Evolutionary conservation across 2,113 vertebrate genomes (phyloP), one percentile per base, ranked within the genome.

Genomic region (Halcyon malimbica): DNA sequence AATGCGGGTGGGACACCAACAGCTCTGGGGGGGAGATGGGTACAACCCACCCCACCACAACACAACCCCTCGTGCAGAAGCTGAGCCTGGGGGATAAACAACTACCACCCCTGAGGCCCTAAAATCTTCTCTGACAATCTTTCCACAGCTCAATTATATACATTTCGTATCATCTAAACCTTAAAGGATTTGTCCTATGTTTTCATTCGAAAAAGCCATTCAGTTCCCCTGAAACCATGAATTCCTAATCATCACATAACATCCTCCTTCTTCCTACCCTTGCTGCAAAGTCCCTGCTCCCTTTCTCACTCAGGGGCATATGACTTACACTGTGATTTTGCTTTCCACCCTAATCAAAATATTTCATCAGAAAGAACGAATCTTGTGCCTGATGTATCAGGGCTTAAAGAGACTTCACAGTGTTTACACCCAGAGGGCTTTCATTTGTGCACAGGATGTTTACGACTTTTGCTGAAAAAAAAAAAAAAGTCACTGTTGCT

Each of bases 1-100:
- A 48, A 23, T 2, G 3, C 0, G 2, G 42, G 17, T 17, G 39
- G 44, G 53, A 21, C 28, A 2, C 13, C 42, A 10, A 4, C 1
- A 6, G 44, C 82, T 11, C 37, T 9, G 44, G 7, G 51, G 29
- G 21, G 44, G 7, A 15, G 17, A 10, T 13, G 5, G 25, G 39
- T 1, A 51, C 25, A 4, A 2, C 0, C 11, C n/a, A 23, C 7
- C 20, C 20, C 33, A 17, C 39, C 2, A 3, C 23, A 18, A 28
- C n/a, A 44, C 20, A 33, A 33, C 33, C 9, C 6, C 39, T 29
- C 1, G 35, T 2, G 37, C 59, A 51, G 60, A 10, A 17, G 13
- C 16, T 1, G 10, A 80, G 29, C 46, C 44, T 7, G 28, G 4
- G 23, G 53, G 11, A 9, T 10, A 14, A 81, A 48, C 12, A 82